Evolutionary conservation across 2,888 invertebrate genomes (phyloP).

Genomic region (Drosophila melanosoma): DNA sequence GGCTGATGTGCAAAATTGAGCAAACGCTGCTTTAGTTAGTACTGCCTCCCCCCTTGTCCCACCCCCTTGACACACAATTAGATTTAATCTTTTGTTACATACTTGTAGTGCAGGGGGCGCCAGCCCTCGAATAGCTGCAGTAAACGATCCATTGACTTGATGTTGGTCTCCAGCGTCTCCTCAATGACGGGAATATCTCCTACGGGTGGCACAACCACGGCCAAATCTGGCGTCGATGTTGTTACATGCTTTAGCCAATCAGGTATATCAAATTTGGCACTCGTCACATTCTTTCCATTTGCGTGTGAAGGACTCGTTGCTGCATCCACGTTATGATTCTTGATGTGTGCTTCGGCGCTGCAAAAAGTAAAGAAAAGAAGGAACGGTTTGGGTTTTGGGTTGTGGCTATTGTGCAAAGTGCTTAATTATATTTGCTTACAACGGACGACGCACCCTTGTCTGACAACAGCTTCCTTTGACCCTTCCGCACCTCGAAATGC

Average conservation of each 20-base stretch:
- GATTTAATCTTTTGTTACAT: slow-evolving; percentile 52
- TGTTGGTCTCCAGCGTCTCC: slow-evolving; percentile 63
- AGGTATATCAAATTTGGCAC: slow-evolving; percentile 63
- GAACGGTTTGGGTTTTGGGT: slow-evolving; percentile 4
- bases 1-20: slow-evolving; percentile 51
- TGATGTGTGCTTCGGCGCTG: slow-evolving; percentile 70
- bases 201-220: slow-evolving; percentile 58
- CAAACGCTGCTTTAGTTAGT: slow-evolving; percentile 5
- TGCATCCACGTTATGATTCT: slow-evolving; percentile 40
- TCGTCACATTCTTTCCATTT: slow-evolving; percentile 60
- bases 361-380: background rate
- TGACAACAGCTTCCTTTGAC: slow-evolving; percentile 41
- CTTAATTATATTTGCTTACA: slow-evolving; percentile 39
- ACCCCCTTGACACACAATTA: accelerated
- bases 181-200: slow-evolving; percentile 72
- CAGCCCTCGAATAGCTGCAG: slow-evolving; percentile 84
- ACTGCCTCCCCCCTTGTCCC: background rate
- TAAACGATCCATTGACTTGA: slow-evolving; percentile 76
- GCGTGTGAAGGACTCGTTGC: slow-evolving; percentile 41
- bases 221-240: slow-evolving; percentile 19
- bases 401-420: slow-evolving; percentile 41
- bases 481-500: slow-evolving; percentile 72
- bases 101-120: slow-evolving; percentile 84
- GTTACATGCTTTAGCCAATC: slow-evolving; percentile 45
- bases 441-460: slow-evolving; percentile 31